Percentiles rank a stretch among this genome's conserved stretches.
These are phyloP conservation scores for Ictalurus punctatus DNA, from an alignment of 2,113 vertebrate species.

Conservation along the genomic window DNA sequence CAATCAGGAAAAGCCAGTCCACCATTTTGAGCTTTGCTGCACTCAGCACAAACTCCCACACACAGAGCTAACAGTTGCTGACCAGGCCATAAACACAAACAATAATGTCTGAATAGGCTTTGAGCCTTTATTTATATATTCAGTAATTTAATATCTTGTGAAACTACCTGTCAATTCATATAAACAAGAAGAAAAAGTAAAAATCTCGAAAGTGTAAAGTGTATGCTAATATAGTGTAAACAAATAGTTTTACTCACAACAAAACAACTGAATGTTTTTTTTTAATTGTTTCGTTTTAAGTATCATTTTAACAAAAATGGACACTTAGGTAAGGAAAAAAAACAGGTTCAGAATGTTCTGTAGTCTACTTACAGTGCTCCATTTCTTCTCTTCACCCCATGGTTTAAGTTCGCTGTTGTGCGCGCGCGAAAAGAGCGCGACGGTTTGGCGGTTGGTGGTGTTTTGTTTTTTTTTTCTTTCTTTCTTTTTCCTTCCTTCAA, in stretches of 20 bases:
- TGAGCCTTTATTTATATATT: neutral
- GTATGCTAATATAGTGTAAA: neutral
- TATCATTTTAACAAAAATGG: neutral
- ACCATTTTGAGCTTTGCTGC: conserved; percentile 41
- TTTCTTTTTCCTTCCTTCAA: neutral
- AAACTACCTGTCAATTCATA: neutral
- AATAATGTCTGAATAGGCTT: neutral
- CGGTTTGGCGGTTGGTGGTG: too few relatives aligned
- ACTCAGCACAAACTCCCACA: conserved; percentile 38
- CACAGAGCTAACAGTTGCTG: neutral
- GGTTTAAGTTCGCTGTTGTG: neutral
- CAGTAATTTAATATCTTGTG: neutral
- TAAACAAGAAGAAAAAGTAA: neutral
- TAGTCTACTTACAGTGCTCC: conserved; percentile 31
- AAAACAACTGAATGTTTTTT: neutral
- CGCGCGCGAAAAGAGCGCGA: neutral
- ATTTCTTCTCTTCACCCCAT: conserved; percentile 48
- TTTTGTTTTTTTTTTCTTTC: too few relatives aligned
- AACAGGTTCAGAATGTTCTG: neutral
- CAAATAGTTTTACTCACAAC: neutral
- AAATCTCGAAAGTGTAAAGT: neutral
- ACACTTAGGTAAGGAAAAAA: neutral
- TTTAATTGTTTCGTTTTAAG: neutral
- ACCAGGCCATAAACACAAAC: conserved; percentile 21
- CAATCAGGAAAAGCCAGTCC: conserved; percentile 14